These are phyloP conservation scores for Anabas testudineus DNA, from an alignment of 2,797 vertebrate genomes.

Conservation along the genomic window DNA sequence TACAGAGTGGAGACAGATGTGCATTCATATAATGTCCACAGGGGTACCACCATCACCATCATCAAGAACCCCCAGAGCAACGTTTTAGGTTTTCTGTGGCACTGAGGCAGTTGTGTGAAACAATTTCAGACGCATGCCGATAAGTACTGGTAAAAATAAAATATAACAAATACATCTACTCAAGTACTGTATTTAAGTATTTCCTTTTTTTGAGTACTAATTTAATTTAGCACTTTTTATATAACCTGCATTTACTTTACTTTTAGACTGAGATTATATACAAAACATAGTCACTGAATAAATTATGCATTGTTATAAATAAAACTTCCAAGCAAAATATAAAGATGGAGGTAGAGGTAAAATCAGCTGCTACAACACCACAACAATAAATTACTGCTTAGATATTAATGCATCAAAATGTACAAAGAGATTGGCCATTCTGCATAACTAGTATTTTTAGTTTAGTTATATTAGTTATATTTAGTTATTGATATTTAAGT, in stretches of 20 bases:
- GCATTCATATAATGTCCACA: conserved; percentile 76
- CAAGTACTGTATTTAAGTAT: background rate
- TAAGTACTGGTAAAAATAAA: background rate
- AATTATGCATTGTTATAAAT: too few relatives aligned
- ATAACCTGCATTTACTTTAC: background rate
- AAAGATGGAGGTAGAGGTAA: background rate
- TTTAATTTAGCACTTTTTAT: background rate
- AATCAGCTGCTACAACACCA: background rate
- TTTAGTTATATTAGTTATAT: too few relatives aligned
- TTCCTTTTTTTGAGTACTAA: background rate
- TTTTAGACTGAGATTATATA: too few relatives aligned
- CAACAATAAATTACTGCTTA: background rate
- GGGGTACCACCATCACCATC: conserved; percentile 21
- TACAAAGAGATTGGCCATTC: background rate
- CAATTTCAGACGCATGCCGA: background rate
- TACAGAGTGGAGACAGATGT: conserved; percentile 82
- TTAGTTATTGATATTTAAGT: background rate
- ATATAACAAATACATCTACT: background rate
- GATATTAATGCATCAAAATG: background rate
- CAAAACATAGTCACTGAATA: background rate
- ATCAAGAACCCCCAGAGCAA: conserved; percentile 15
- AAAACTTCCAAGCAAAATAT: too few relatives aligned
- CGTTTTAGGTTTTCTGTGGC: conserved; percentile 5
- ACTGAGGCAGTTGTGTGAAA: background rate
- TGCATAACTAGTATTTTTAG: background rate